These are phyloP conservation scores for Ailuropoda melanoleuca DNA, from an alignment of 2,113 vertebrate genomes.

Conservation along the genomic window DNA sequence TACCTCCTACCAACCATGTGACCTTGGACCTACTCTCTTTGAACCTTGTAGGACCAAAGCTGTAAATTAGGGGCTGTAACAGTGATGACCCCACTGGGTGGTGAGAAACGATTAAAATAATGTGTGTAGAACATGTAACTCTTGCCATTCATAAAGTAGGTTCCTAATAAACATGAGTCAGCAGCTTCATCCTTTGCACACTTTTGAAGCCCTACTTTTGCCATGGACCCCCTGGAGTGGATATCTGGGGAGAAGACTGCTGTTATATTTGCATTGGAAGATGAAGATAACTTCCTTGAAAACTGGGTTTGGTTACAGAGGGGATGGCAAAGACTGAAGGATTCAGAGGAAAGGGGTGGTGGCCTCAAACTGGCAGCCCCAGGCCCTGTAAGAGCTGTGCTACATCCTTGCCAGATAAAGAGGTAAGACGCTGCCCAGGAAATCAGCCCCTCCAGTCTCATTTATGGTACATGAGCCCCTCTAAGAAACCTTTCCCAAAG, in stretches of 20 bases:
- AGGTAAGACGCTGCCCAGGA: background rate
- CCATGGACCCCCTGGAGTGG: background rate
- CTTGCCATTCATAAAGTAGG: background rate
- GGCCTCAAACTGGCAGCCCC: background rate
- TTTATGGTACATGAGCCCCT: background rate
- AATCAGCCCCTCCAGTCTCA: background rate
- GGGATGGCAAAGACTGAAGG: background rate
- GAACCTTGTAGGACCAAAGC: background rate
- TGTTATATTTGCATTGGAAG: background rate
- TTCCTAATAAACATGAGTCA: background rate
- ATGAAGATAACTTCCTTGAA: background rate
- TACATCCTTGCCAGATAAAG: background rate
- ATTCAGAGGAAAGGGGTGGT: background rate
- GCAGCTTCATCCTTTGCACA: background rate
- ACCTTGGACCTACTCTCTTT: background rate
- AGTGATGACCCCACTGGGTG: background rate
- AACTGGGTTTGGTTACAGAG: background rate
- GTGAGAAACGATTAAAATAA: background rate
- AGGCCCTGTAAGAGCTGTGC: background rate
- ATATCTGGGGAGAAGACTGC: background rate
- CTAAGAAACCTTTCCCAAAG: background rate
- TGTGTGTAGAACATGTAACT: background rate
- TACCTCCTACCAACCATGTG: background rate
- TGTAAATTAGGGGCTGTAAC: background rate
- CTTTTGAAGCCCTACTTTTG: slow-evolving; percentile 16